Conservation (phyloP, 2,888 invertebrate species). For the Iselma pallidipennis region DNA sequence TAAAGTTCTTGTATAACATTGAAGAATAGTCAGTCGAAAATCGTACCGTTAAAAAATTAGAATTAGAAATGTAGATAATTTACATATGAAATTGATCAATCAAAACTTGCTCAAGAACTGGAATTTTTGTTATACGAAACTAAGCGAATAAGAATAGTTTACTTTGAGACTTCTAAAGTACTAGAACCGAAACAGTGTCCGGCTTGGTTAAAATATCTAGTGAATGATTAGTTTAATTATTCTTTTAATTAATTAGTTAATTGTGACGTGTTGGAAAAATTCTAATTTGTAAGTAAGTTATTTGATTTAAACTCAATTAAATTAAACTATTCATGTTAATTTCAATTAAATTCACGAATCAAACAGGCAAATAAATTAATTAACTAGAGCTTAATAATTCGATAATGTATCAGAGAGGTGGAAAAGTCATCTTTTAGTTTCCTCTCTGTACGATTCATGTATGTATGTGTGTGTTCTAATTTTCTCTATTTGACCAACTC, state of each 20-base stretch:
- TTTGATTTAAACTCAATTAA: neutral
- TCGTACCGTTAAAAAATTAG: slow-evolving; percentile 28
- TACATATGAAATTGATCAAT: slow-evolving; percentile 34
- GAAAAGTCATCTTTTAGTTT: slow-evolving; percentile 41
- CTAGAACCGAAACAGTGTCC: neutral
- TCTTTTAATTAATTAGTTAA: neutral
- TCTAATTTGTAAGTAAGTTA: neutral
- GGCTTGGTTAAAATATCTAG: too few relatives aligned
- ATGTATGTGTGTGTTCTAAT: neutral
- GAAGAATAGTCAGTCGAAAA: neutral
- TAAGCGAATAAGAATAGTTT: neutral
- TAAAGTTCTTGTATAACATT: too few relatives aligned
- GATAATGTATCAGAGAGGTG: slow-evolving; percentile 39
- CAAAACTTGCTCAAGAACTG: neutral
- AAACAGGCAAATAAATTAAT: slow-evolving; percentile 27
- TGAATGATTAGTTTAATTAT: too few relatives aligned
- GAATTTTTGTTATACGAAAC: neutral
- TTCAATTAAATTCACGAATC: neutral
- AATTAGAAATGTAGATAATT: slow-evolving; percentile 37
- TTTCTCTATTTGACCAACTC: neutral
- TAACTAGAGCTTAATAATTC: slow-evolving; percentile 49
- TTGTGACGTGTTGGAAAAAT: slow-evolving; percentile 1
- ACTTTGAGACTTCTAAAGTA: neutral
- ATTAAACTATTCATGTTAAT: too few relatives aligned
- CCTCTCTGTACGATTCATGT: slow-evolving; percentile 40